phyloP scores from a whole-genome alignment of 2,797 vertebrate genomes.

The Pseudomugil tenellus region DNA sequence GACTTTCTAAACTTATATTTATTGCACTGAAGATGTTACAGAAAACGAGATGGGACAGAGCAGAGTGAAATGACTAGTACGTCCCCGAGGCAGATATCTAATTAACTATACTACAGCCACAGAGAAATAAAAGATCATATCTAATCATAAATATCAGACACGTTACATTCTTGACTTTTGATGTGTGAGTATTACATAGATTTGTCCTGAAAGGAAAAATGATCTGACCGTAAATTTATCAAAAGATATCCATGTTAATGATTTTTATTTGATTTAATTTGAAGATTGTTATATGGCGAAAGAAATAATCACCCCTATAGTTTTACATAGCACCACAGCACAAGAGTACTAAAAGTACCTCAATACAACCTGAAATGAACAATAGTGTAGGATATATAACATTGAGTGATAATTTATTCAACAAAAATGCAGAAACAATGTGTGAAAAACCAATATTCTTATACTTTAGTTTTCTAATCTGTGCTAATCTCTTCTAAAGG shows the following conservation, averaged over 20 bases:
- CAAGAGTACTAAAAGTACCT: too few species aligned
- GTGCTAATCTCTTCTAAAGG: too few species aligned
- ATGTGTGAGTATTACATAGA: too few species aligned
- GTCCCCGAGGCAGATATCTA: constrained; percentile 35
- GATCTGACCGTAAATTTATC: too few species aligned
- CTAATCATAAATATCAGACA: constrained; percentile 19
- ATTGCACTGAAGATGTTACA: constrained; percentile 7
- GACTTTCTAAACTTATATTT: constrained; percentile 4
- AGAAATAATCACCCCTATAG: too few species aligned
- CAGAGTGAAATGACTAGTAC: constrained; percentile 14
- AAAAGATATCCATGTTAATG: too few species aligned
- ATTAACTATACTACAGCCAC: constrained; percentile 24
- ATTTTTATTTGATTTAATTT: too few species aligned
- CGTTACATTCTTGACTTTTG: too few species aligned
- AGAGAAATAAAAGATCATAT: constrained; percentile 20
- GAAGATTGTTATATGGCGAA: too few species aligned
- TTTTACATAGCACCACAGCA: neutral
- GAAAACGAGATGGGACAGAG: constrained; percentile 30
- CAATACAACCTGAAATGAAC: too few species aligned
- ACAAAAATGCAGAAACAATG: neutral
- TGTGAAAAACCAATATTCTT: neutral
- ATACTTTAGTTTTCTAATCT: too few species aligned
- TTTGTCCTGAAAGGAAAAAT: neutral
- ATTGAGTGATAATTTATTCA: neutral
- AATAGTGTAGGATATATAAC: too few species aligned